phyloP scores from a whole-genome alignment of 2,888 invertebrate species.

The Steinernema carpocapsae region DNA sequence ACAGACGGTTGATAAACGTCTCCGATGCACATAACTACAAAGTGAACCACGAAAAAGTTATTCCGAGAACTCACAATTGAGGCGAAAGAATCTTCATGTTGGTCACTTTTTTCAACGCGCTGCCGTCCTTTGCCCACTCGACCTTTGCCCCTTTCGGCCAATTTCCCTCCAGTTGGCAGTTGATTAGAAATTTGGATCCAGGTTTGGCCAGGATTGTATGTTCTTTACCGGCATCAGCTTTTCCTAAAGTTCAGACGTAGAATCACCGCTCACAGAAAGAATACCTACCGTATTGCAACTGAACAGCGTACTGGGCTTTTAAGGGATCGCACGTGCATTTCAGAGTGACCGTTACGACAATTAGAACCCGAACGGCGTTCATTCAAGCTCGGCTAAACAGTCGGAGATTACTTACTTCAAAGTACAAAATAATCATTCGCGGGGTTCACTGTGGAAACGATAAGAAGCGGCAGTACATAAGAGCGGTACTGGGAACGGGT shows the following conservation, averaged over 20 bases:
- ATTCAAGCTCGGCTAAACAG: neutral
- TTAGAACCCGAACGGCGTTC: neutral
- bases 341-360: neutral
- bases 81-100: constrained; percentile 1
- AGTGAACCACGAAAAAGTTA: too few species aligned
- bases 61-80: neutral
- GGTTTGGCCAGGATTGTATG: neutral
- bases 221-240: neutral
- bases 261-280: neutral
- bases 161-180: constrained; percentile 4
- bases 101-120: neutral
- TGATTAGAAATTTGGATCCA: constrained; percentile 10
- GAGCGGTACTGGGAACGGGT: too few species aligned
- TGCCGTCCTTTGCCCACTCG: constrained; percentile 11
- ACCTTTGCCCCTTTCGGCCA: constrained; percentile 27
- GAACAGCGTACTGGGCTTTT: neutral
- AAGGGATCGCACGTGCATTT: neutral
- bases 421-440: too few species aligned
- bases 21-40: too few species aligned
- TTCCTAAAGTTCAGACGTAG: neutral
- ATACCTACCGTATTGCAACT: neutral
- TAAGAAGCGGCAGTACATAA: too few species aligned
- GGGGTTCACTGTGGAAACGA: too few species aligned
- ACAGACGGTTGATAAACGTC: neutral
- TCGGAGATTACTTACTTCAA: neutral